Evolutionary conservation across 2,888 invertebrate genomes (phyloP), one percentile per base, ranked within the genome.

Genomic region (Hypercompe scribonia): DNA sequence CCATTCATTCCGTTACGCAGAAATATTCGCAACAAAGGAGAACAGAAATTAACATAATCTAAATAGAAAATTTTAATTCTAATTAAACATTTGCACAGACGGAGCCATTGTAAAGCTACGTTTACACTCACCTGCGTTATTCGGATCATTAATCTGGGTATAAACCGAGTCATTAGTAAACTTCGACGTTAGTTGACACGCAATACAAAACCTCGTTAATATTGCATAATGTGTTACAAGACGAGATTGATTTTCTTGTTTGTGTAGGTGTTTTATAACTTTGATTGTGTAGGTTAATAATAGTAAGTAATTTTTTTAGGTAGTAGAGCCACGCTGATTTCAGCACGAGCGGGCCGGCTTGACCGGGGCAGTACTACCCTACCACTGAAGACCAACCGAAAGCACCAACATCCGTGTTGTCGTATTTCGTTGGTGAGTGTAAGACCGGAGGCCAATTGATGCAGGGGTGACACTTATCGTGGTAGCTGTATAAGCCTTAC

Each of bases 41-140:
- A 65, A 21, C 21, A 68, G 74, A 77, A 81, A 82, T 82, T 81
- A 79, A 73, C 81, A 83, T 83, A 83, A 83, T 82, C 75, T 77
- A 76, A 79, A 83, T 73, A 81, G 63, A 72, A 63, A 77, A 81
- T 73, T 68, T 33, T 81, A 83, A 79, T 81, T 67, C n/a, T 83
- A 83, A 81, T 81, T 65, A 74, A 81, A 81, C 81, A 81, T 81
- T 81, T 77, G 74, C 39, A 42, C 66, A 36, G 65, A 74, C 70
- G 65, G 72, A 58, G 73, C 64, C 73, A 78, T 70, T 77, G 75
- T 76, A 70, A 54, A 33, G 67, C 50, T 50, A 5, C 18, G 67
- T 67, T 28, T 42, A 66, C 66, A 42, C 42, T 31, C 18, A 31
- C 61, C 31, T 61, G 18, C 28, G 13, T 58, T 28, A 58, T 28